These are phyloP conservation scores for Himalopsyche tibetana DNA, from an alignment of 2,888 invertebrate species.

Conservation along the genomic window DNA sequence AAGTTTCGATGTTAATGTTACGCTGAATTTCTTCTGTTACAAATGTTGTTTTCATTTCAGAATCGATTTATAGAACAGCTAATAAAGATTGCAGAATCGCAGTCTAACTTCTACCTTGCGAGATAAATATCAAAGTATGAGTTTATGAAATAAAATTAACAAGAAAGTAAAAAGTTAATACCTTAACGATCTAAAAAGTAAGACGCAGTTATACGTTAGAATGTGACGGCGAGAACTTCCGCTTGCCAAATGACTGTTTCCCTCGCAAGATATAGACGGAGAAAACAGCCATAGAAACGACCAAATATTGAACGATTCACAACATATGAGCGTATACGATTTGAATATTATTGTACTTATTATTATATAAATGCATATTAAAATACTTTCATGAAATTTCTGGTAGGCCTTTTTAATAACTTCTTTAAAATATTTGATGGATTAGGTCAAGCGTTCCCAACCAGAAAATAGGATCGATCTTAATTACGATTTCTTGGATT, in stretches of 20 bases:
- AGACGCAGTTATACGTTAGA: constrained; percentile 44
- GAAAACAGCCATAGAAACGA: constrained; percentile 26
- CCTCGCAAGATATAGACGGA: constrained; percentile 32
- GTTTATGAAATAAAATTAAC: constrained; percentile 52
- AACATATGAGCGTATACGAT: background rate
- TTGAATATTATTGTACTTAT: no score
- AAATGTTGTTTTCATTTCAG: constrained; percentile 28
- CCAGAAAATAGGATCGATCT: no score
- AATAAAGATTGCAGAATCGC: constrained; percentile 22
- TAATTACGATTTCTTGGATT: no score
- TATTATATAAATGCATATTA: no score
- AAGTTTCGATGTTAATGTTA: background rate
- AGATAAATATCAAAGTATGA: constrained; percentile 41
- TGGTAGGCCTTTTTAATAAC: no score
- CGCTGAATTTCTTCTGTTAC: background rate
- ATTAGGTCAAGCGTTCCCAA: no score
- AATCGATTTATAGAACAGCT: background rate
- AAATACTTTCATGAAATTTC: no score
- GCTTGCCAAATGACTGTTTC: constrained; percentile 60
- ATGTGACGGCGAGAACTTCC: constrained; percentile 34
- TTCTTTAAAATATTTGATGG: no score
- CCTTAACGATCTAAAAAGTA: constrained; percentile 45
- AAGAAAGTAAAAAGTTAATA: constrained; percentile 52
- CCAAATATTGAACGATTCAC: constrained; percentile 24
- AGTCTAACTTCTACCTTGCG: constrained; percentile 14